Conservation (phyloP, 2,888 invertebrate genomes). For the Willowsia nigromaculata region DNA sequence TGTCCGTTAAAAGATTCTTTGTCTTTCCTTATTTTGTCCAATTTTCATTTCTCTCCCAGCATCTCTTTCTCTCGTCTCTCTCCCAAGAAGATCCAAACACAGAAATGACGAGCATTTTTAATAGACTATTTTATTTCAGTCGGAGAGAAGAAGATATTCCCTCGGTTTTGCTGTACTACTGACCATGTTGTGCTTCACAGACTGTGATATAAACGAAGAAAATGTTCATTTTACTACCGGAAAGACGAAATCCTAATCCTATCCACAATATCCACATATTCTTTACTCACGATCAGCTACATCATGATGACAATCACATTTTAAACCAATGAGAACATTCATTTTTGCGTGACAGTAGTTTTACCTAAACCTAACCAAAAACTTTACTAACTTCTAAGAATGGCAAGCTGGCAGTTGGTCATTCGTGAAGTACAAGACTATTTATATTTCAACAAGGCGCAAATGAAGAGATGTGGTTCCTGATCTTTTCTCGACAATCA, state of each 20-base stretch:
- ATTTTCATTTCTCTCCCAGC: background rate
- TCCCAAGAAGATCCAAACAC: background rate
- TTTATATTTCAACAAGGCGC: background rate
- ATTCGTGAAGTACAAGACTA: no score
- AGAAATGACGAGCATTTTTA: background rate
- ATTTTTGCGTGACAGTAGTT: no score
- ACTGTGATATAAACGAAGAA: conserved; percentile 73
- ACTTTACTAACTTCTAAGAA: no score
- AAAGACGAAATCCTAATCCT: background rate
- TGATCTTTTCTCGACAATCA: background rate
- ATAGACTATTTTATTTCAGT: background rate
- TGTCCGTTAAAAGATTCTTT: no score
- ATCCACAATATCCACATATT: background rate
- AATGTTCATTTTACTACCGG: background rate
- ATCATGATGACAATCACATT: conserved; percentile 71
- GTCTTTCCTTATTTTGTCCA: background rate
- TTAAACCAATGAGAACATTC: no score
- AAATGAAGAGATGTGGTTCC: background rate
- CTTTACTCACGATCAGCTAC: background rate
- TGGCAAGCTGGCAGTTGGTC: no score
- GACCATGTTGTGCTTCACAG: conserved; percentile 74
- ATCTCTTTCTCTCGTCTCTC: background rate
- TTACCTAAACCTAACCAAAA: no score
- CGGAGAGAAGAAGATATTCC: background rate
- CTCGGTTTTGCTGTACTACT: background rate